Evolutionary conservation across 1,140 invertebrate species (phyloP).

Genomic region (Heterodera schachtii): DNA sequence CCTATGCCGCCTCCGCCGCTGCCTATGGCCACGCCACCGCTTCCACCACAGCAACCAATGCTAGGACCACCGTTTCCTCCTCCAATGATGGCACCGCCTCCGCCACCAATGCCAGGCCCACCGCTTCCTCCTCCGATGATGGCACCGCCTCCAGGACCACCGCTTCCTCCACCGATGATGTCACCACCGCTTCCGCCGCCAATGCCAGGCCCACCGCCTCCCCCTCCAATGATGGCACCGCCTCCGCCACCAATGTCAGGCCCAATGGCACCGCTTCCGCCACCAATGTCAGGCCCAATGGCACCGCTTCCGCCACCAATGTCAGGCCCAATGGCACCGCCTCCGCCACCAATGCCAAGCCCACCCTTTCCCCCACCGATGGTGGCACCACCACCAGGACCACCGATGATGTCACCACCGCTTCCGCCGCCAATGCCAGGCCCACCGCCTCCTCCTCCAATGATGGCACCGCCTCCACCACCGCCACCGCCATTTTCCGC

Average conservation of each 20-base stretch:
- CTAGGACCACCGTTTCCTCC: not conserved
- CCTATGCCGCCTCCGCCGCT: too few relatives aligned
- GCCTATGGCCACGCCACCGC: too few relatives aligned
- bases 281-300: conserved; percentile 12
- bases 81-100: conserved; percentile 13
- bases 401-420: conserved; percentile 11
- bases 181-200: not conserved
- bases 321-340: conserved; percentile 2
- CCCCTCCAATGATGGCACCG: not conserved
- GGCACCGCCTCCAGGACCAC: not conserved
- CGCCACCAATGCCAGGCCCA: conserved; percentile 1
- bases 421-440: conserved; percentile 2
- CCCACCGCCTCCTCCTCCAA: not conserved
- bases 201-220: conserved; percentile 8
- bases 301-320: conserved; percentile 17
- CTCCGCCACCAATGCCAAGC: not conserved
- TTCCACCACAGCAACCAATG: too few relatives aligned
- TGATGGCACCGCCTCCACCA: conserved; percentile 7
- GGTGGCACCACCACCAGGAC: conserved; percentile 19
- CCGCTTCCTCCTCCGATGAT: conserved; percentile 23
- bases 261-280: conserved; percentile 6
- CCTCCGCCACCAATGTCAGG: not conserved
- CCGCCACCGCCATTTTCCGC: conserved; percentile 6
- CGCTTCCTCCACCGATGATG: not conserved
- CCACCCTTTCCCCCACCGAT: conserved; percentile 29